phyloP scores from a whole-genome alignment of 2,888 invertebrate genomes.

The Chalcosyrphus nemorum region DNA sequence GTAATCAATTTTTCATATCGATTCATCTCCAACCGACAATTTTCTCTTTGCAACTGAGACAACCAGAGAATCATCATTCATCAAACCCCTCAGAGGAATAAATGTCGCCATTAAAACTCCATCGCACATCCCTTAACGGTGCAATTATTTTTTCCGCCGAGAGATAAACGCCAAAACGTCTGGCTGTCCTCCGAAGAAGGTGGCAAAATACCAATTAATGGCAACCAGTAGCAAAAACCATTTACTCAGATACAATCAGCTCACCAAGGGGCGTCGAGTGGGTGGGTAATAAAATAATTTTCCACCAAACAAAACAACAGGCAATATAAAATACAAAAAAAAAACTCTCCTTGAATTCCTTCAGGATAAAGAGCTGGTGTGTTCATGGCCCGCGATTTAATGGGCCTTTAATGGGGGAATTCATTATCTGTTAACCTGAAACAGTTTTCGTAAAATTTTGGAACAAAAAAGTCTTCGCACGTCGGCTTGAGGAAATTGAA shows the following conservation, averaged over 20 bases:
- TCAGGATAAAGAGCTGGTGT: background rate
- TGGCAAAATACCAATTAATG: constrained; percentile 39
- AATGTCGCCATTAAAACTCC: constrained; percentile 25
- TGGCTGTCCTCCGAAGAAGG: constrained; percentile 12
- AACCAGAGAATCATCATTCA: constrained; percentile 14
- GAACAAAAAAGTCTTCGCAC: background rate
- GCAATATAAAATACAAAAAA: too few species aligned
- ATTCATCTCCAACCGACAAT: background rate
- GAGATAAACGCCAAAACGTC: constrained; percentile 25
- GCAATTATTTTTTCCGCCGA: constrained; percentile 22
- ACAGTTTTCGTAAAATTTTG: background rate
- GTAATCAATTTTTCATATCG: background rate
- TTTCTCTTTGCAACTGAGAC: background rate
- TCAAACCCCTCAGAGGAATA: background rate
- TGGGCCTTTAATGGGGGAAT: background rate
- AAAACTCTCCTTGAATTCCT: background rate
- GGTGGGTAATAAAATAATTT: constrained; percentile 27
- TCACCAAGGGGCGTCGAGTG: background rate
- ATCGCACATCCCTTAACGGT: background rate
- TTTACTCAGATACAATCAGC: constrained; percentile 29
- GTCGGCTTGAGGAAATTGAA: background rate
- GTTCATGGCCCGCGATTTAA: background rate
- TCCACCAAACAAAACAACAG: background rate
- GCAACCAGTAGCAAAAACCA: constrained; percentile 9
- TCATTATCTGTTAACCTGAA: constrained; percentile 16